Evolutionary conservation across 37 sponge, comb jelly and placozoan genomes (phyloP), one percentile per base, ranked within the genome.

Genomic region (Oopsacas minuta): DNA sequence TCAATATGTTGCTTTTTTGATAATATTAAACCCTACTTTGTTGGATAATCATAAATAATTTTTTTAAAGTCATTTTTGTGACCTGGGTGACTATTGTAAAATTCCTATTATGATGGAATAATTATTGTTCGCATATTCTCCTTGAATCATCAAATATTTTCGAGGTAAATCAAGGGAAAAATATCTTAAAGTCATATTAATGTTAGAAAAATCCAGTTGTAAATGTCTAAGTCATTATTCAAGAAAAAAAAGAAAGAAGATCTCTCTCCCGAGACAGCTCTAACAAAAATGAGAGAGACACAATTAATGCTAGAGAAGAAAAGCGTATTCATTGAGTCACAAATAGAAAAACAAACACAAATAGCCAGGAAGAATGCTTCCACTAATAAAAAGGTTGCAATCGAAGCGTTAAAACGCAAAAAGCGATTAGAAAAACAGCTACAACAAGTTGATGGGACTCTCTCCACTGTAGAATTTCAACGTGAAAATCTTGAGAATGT

Each of bases 261-360:
- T 25, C 20, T 61, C 28, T 25, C 75, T 61, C 75, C 75, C 20
- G 75, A 61, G 30, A 12, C 22, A 61, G 75, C 75, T 3, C 17
- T 61, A 3, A 61, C 30, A 5, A 82, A 82, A 38, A 12, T 82
- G 36, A 15, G 83, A 82, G 83, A 82, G 8, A 82, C 83, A 7
- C 42, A 82, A 17, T 23, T 22, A 82, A 82, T 82, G 83, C 36
- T 82, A 15, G 83, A 82, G 83, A 82, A 82, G 28, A 82, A 82
- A 82, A 39, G 42, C 23, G 23, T 5, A 30, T 82, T 39, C 23
- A 36, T 82, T 7, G 83, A 82, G 28, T 25, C 42, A 39, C 39
- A 82, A 17, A 82, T 82, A 37, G 83, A 23, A 8, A 82, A 39
- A 37, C 42, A 82, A 17, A 5, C 36, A 22, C 28, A 15, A 22